phyloP scores from a whole-genome alignment of 2,888 invertebrate species.

The Rutpela maculata region DNA sequence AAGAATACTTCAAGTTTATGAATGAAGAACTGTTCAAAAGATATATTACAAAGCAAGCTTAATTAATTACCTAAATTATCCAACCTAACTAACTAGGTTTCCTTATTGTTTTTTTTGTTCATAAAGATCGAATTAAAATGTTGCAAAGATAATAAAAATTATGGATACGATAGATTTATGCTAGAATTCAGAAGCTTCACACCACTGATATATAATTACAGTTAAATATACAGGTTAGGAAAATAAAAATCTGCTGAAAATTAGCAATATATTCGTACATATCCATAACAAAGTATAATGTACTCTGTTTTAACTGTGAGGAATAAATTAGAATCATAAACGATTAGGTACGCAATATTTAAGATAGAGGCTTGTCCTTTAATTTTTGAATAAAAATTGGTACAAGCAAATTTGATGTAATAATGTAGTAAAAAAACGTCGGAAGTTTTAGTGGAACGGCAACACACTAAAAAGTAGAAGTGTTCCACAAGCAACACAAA shows the following conservation, averaged over 20 bases:
- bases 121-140: background rate
- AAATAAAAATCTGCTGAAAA: background rate
- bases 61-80: conserved; percentile 14
- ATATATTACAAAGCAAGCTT: conserved; percentile 21
- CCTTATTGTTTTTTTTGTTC: background rate
- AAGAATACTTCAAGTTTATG: conserved; percentile 10
- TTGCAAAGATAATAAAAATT: conserved; percentile 3
- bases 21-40: conserved; percentile 13
- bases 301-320: background rate
- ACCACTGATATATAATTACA: background rate
- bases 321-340: no score
- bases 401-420: no score
- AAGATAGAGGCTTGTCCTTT: no score
- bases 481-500: no score
- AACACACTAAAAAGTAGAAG: no score
- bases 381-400: no score
- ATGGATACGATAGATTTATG: background rate
- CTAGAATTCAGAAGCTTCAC: background rate
- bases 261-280: background rate
- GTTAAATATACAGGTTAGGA: background rate
- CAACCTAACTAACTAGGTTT: background rate
- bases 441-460: no score
- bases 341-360: no score
- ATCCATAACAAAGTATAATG: background rate
- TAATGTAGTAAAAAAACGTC: no score